phyloP scores from a whole-genome alignment of 1,140 invertebrate species.

The Physella acuta region DNA sequence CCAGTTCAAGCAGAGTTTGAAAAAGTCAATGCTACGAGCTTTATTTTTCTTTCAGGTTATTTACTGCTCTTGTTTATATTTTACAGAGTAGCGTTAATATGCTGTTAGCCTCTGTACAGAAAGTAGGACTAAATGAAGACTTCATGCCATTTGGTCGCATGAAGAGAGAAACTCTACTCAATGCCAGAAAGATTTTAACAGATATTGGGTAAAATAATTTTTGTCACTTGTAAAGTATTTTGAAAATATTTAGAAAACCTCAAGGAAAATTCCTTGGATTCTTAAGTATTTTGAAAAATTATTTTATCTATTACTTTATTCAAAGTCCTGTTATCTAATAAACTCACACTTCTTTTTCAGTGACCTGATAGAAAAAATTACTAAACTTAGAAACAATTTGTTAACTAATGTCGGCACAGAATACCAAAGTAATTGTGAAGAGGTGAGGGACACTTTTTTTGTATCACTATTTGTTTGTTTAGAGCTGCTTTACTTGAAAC shows the following conservation, averaged over 20 bases:
- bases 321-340: neutral
- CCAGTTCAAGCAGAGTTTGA: no score
- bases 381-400: conserved; percentile 36
- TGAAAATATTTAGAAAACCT: neutral
- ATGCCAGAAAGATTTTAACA: conserved; percentile 49
- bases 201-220: conserved; percentile 52
- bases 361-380: conserved; percentile 38
- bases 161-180: conserved; percentile 48
- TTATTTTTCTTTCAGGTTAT: neutral
- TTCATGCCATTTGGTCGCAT: conserved; percentile 58
- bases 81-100: conserved; percentile 44
- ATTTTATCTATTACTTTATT: neutral
- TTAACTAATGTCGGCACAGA: conserved; percentile 26
- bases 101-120: conserved; percentile 44
- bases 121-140: conserved; percentile 41
- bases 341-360: no score
- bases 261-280: neutral
- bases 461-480: neutral
- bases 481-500: no score
- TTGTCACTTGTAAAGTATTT: conserved; percentile 3
- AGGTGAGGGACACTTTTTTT: conserved; percentile 26
- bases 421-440: conserved; percentile 39
- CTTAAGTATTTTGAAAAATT: neutral
- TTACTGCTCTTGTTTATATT: neutral
- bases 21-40: neutral